Base-by-base conservation (phyloP, 2,797 vertebrate species). In the Gymnodraco acuticeps region DNA sequence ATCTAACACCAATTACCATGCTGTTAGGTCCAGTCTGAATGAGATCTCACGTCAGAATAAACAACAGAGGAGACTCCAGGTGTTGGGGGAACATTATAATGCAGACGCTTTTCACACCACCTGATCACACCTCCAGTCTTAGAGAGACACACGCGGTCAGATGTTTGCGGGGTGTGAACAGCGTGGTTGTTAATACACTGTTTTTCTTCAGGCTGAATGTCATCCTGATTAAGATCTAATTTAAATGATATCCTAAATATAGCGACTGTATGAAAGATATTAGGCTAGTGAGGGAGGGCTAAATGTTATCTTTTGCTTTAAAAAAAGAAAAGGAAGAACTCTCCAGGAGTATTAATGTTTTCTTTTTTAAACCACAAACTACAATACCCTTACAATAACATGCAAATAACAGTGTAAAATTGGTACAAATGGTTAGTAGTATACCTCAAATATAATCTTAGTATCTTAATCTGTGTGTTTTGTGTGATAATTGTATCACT, bases 1-100 rank as follows among this genome's bases (percentile, higher is more conserved):
- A 88, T 88, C 82, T 72, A 56, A 68, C 78, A 73, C 52, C 64
- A 70, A 78, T 86, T 81, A 85, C 19, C 56, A 58, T 2, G 45
- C 77, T 12, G 55, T 83, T 67, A 78, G 78, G 65, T 43, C 64
- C 63, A 19, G 73, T 20, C 47, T 84, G 82, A 68, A 17, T n/a
- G 66, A 83, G 73, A 9, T 58, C 64, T 74, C 41, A 17, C 68
- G 8, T 10, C 51, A 17, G 54, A 64, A 60, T 41, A 72, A 75
- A 80, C 74, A 76, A n/a, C 62, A 62, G 56, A 5, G 7, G 50
- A 51, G 64, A 20, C 3, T 43, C 20, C 64, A 63, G 79, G 71
- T 78, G 85, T 56, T 43, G 75, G 43, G 42, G 53, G 52, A 38
- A 59, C 14, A 47, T 52, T 38, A 11, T 74, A 20, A 78, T 54